Percentiles rank a stretch among this genome's conserved stretches.
phyloP scores from a whole-genome alignment of 1,140 invertebrate genomes.

The Octopus bimaculoides region DNA sequence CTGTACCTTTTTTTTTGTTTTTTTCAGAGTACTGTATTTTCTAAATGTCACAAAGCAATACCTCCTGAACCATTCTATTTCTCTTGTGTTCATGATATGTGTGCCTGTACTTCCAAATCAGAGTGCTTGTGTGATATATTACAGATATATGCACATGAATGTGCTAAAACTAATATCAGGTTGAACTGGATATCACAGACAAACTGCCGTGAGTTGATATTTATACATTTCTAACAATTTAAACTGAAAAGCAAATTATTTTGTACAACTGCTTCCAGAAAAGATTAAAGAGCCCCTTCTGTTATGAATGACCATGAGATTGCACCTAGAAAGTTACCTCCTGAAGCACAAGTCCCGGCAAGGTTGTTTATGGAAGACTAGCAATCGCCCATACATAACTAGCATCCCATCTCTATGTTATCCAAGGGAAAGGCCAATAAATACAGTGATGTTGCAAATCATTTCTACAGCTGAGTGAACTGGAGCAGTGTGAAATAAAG shows the following conservation, averaged over 20 bases:
- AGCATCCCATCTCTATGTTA: too few species aligned
- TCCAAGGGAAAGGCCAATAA: too few species aligned
- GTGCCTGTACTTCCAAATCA: conserved; percentile 73
- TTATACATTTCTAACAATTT: not conserved
- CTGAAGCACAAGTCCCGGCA: not conserved
- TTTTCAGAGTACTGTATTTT: conserved; percentile 41
- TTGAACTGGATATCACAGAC: conserved; percentile 43
- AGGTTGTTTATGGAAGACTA: too few species aligned
- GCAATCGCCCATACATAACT: too few species aligned
- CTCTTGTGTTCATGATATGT: conserved; percentile 85
- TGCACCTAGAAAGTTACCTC: not conserved
- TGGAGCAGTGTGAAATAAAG: too few species aligned
- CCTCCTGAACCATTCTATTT: conserved; percentile 46
- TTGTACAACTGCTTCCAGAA: too few species aligned
- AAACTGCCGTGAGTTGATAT: conserved; percentile 44
- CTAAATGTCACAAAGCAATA: conserved; percentile 43
- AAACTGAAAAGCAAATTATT: too few species aligned
- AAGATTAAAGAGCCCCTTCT: too few species aligned
- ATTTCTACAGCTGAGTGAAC: too few species aligned
- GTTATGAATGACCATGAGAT: too few species aligned
- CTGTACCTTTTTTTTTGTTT: not conserved
- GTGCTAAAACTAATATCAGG: conserved; percentile 68
- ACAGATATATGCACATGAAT: conserved; percentile 84
- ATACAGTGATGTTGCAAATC: too few species aligned
- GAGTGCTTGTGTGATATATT: conserved; percentile 87